Conservation (phyloP, 2,113 vertebrate species). For the Nasalis larvatus region DNA sequence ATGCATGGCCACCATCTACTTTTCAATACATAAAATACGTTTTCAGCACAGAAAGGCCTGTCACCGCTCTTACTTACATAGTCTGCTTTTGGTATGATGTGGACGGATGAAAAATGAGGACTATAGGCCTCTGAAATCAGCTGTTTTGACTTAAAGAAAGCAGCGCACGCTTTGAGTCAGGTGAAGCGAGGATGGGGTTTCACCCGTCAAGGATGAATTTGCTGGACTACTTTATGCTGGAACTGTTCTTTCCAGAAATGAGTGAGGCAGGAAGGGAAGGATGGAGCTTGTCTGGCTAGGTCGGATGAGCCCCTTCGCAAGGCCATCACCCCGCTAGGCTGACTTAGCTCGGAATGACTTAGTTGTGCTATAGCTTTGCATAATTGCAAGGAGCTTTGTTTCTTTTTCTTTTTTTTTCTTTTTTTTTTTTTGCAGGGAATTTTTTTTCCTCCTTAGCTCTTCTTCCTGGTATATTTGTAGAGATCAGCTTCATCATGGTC, state of each 20-base stretch:
- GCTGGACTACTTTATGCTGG: background rate
- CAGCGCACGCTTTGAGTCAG: slow-evolving; percentile 11
- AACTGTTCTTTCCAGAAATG: background rate
- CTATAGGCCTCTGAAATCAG: background rate
- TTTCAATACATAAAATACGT: slow-evolving; percentile 50
- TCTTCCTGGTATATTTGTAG: background rate
- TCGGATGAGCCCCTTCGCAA: background rate
- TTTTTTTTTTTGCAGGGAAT: too few relatives aligned
- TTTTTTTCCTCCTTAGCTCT: background rate
- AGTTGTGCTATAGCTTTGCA: background rate
- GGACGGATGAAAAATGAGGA: slow-evolving; percentile 43
- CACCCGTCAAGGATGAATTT: background rate
- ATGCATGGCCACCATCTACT: slow-evolving; percentile 41
- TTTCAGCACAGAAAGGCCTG: slow-evolving; percentile 56
- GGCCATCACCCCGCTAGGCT: background rate
- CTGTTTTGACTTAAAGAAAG: slow-evolving; percentile 65
- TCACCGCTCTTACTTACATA: background rate
- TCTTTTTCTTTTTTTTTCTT: too few relatives aligned
- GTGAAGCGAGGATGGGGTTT: background rate
- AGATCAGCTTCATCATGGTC: background rate
- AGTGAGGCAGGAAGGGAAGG: background rate
- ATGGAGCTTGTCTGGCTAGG: background rate
- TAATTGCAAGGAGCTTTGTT: background rate
- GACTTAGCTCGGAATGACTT: background rate
- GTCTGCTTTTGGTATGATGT: slow-evolving; percentile 25